Conservation (phyloP, 2,797 vertebrate genomes). For the Cirrhinus molitorella region DNA sequence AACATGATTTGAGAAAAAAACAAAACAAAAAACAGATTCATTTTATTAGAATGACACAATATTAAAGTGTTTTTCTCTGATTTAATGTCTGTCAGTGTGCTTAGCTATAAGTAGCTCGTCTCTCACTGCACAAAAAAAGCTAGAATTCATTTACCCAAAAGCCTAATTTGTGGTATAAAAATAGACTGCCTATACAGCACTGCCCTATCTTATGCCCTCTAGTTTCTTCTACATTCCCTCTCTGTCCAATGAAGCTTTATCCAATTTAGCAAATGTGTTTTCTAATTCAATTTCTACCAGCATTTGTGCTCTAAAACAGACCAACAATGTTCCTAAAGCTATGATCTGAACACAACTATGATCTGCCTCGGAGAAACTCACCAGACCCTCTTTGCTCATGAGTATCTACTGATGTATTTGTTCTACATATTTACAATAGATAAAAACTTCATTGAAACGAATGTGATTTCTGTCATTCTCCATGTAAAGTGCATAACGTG, state of each 20-base stretch:
- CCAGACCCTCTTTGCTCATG: constrained; percentile 6
- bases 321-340: background rate
- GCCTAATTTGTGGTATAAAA: constrained; percentile 32
- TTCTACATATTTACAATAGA: constrained; percentile 5
- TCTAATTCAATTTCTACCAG: background rate
- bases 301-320: constrained; percentile 4
- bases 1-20: background rate
- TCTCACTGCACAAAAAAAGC: constrained; percentile 33
- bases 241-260: background rate
- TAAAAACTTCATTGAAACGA: background rate
- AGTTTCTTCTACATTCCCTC: background rate
- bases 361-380: constrained; percentile 24
- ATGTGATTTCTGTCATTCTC: constrained; percentile 1
- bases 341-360: background rate
- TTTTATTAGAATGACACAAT: background rate
- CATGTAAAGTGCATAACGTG: background rate
- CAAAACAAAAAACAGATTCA: background rate
- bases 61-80: background rate
- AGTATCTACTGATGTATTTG: constrained; percentile 14
- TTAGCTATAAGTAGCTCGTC: constrained; percentile 32
- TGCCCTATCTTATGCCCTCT: background rate
- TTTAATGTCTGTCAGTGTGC: background rate
- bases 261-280: background rate
- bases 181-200: constrained; percentile 31
- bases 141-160: constrained; percentile 25